Evolutionary conservation across 2,888 invertebrate genomes (phyloP).

Genomic region (Drosophila affinis): DNA sequence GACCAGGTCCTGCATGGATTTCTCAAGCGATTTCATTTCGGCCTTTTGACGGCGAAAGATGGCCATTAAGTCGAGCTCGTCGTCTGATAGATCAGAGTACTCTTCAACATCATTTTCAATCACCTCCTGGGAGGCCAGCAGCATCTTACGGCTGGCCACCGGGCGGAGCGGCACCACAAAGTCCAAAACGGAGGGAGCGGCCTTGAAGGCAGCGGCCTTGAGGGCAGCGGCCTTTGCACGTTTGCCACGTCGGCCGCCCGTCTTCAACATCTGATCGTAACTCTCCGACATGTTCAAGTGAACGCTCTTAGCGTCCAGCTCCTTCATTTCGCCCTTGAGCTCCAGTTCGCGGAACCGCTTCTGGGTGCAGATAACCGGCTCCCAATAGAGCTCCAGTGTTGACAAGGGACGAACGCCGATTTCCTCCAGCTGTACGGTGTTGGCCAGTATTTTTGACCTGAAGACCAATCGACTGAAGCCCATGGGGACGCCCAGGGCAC

Average conservation of each 20-base stretch:
- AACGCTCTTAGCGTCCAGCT: slow-evolving; percentile 29
- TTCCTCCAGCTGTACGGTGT: slow-evolving; percentile 52
- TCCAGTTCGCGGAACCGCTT: slow-evolving; percentile 59
- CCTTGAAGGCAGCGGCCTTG: background rate
- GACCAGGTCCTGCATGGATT: background rate
- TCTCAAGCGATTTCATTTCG: background rate
- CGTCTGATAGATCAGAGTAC: background rate
- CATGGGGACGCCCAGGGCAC: slow-evolving; percentile 61
- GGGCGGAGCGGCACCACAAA: background rate
- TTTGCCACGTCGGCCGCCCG: background rate
- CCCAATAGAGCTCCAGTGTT: slow-evolving; percentile 56
- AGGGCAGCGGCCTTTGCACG: too few relatives aligned
- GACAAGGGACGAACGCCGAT: slow-evolving; percentile 56
- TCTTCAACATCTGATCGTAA: slow-evolving; percentile 36
- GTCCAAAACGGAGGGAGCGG: background rate
- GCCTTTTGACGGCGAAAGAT: background rate
- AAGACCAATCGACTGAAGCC: slow-evolving; percentile 58
- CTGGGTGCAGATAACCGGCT: slow-evolving; percentile 58
- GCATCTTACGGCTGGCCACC: background rate
- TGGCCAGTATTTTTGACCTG: slow-evolving; percentile 56
- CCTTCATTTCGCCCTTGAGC: slow-evolving; percentile 49
- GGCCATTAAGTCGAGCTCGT: background rate
- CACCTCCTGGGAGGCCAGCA: background rate
- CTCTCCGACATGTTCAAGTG: slow-evolving; percentile 34
- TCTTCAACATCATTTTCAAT: background rate